A percentile compares a stretch with the other conserved stretches of the same genome.
These are phyloP conservation scores for Brachypterus glaber DNA, from an alignment of 2,888 invertebrate species.

Conservation along the genomic window DNA sequence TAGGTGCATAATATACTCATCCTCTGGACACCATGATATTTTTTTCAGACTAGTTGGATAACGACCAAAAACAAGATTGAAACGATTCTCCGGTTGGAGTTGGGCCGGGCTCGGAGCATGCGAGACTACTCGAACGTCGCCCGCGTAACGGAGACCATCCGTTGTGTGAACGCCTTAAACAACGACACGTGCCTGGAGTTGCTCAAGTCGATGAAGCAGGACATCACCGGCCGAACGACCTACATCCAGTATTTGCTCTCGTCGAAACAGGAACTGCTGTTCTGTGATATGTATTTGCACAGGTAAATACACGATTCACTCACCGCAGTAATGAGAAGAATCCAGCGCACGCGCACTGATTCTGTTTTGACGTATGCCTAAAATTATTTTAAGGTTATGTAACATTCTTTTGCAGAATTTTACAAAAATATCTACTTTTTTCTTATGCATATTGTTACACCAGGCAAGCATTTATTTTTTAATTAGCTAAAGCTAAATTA, in stretches of 20 bases:
- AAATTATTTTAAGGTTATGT: too few relatives aligned
- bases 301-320: constrained; percentile 48
- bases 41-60: constrained; percentile 27
- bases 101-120: constrained; percentile 74
- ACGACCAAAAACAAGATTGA: constrained; percentile 43
- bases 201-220: constrained; percentile 63
- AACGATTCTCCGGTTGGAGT: constrained; percentile 60
- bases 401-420: too few relatives aligned
- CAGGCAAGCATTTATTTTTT: too few relatives aligned
- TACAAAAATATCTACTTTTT: too few relatives aligned
- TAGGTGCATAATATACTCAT: too few relatives aligned
- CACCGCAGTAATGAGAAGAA: too few relatives aligned
- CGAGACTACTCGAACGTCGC: constrained; percentile 69
- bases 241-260: constrained; percentile 75
- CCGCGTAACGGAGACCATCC: constrained; percentile 72
- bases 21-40: too few relatives aligned
- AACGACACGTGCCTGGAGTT: constrained; percentile 60
- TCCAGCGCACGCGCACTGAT: too few relatives aligned
- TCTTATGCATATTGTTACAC: too few relatives aligned
- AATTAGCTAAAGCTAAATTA: too few relatives aligned
- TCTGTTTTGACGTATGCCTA: too few relatives aligned
- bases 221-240: constrained; percentile 65
- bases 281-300: constrained; percentile 62
- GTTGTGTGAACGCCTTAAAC: constrained; percentile 67
- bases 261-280: constrained; percentile 70